Conservation (phyloP, 2,113 vertebrate genomes). For the Melanerpes aurifrons region DNA sequence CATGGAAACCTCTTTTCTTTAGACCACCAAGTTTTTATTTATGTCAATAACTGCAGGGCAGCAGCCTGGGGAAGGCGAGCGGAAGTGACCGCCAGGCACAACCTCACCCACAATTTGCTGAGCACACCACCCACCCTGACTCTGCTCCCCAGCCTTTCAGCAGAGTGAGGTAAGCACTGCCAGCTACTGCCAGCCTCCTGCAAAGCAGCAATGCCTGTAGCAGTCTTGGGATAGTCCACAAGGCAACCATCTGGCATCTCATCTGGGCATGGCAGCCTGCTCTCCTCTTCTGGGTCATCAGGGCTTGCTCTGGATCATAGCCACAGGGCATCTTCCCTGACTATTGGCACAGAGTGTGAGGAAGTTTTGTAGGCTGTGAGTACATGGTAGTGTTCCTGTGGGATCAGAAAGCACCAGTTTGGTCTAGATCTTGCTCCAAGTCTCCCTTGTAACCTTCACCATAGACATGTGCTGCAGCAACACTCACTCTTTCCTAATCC, state of each 20-base stretch:
- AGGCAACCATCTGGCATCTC: not conserved
- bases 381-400: rapidly evolving
- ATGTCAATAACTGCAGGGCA: slow-evolving; percentile 98
- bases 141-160: slow-evolving; percentile 35
- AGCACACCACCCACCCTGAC: slow-evolving; percentile 70
- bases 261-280: too few relatives aligned
- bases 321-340: too few relatives aligned
- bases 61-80: slow-evolving; percentile 82
- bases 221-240: not conserved
- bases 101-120: slow-evolving; percentile 75
- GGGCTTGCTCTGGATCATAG: not conserved
- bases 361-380: not conserved
- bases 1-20: slow-evolving; percentile 84
- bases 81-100: slow-evolving; percentile 80
- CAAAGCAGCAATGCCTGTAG: not conserved
- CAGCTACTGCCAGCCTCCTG: not conserved
- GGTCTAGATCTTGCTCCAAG: not conserved
- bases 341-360: not conserved
- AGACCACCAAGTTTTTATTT: slow-evolving; percentile 99
- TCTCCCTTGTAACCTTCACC: not conserved
- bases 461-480: not conserved
- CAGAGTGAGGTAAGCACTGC: slow-evolving; percentile 68
- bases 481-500: not conserved
- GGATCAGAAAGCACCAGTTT: not conserved
- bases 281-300: not conserved